Conservation (phyloP, 2,888 invertebrate species). For the Julus scanicus region DNA sequence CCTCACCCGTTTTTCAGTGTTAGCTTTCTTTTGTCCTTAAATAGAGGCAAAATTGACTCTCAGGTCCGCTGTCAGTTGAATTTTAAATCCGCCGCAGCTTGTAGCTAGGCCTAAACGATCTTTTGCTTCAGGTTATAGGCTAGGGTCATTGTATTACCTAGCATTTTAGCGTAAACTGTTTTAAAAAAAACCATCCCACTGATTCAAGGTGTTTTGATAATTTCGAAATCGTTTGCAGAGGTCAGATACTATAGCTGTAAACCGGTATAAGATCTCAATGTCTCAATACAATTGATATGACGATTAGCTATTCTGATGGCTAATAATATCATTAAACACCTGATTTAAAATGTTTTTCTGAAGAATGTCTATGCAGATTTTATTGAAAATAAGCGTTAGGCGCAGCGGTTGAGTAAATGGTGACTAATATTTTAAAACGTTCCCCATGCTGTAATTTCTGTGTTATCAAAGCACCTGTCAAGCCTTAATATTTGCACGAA, state of each 20-base stretch:
- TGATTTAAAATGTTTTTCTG: background rate
- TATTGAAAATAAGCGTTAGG: background rate
- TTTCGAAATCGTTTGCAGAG: too few species aligned
- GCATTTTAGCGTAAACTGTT: background rate
- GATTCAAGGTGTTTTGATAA: too few species aligned
- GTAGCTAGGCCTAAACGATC: background rate
- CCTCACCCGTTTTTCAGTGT: background rate
- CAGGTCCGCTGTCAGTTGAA: background rate
- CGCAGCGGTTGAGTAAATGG: background rate
- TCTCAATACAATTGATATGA: too few species aligned
- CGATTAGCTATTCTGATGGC: too few species aligned
- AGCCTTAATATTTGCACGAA: background rate
- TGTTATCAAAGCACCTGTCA: background rate
- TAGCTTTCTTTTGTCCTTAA: background rate
- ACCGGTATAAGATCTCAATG: background rate
- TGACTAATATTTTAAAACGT: background rate
- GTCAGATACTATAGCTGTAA: background rate
- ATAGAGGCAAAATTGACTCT: background rate
- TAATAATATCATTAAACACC: background rate
- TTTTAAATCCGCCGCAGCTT: background rate
- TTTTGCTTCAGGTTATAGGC: conserved; percentile 9
- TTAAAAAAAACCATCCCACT: too few species aligned
- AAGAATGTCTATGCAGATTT: background rate
- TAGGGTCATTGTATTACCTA: background rate
- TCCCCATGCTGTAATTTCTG: background rate